Evolutionary conservation across 2,888 invertebrate species (phyloP).

Genomic region (Pogonocherus hispidulus): DNA sequence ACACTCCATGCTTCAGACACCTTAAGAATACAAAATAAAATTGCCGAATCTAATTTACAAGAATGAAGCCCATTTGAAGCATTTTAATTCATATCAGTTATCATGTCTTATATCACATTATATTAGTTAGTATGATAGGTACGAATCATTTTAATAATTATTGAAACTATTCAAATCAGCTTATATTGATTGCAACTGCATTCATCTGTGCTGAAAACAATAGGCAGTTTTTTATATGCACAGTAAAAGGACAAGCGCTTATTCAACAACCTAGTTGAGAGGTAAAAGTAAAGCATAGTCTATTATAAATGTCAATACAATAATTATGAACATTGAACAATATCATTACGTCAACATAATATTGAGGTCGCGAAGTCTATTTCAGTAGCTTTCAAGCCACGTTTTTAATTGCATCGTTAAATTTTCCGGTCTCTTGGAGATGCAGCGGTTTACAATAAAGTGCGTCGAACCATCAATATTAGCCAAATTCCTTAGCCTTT

Average conservation of each 20-base stretch:
- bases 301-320: constrained; percentile 2
- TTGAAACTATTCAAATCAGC: no score
- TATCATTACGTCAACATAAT: not conserved
- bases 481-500: not conserved
- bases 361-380: not conserved
- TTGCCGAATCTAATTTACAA: no score
- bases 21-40: no score
- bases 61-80: no score
- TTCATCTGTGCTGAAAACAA: no score
- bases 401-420: not conserved
- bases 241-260: not conserved
- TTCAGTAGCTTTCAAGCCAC: not conserved
- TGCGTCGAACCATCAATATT: not conserved
- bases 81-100: no score
- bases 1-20: no score
- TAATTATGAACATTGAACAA: not conserved
- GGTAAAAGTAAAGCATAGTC: constrained; percentile 6
- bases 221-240: not conserved
- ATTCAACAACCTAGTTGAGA: constrained; percentile 2
- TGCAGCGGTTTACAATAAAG: not conserved
- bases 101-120: no score
- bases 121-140: no score
- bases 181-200: no score
- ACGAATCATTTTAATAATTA: no score
- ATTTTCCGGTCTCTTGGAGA: not conserved